phyloP scores from a whole-genome alignment of 2,113 vertebrate species.

The Perccottus glenii region DNA sequence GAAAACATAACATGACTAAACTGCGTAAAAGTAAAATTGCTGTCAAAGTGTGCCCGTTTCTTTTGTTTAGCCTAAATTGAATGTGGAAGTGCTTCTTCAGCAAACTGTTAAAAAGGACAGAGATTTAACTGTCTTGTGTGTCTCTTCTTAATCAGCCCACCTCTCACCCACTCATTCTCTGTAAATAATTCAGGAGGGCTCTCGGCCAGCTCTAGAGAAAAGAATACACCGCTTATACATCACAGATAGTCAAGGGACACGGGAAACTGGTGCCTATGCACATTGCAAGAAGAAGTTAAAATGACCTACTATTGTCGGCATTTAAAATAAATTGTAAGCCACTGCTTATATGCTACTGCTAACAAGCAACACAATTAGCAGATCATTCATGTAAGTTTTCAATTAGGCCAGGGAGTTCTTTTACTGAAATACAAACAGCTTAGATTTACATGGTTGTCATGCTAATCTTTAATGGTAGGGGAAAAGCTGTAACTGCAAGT shows the following conservation, averaged over 20 bases:
- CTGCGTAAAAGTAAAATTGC: not conserved
- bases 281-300: constrained; percentile 15
- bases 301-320: not conserved
- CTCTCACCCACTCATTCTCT: constrained; percentile 62
- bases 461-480: too few relatives aligned
- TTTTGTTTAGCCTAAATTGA: constrained; percentile 41
- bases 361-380: too few relatives aligned
- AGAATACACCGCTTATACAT: constrained; percentile 28
- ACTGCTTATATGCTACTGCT: not conserved
- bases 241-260: constrained; percentile 12
- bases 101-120: constrained; percentile 38
- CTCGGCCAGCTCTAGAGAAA: constrained; percentile 44
- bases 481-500: too few relatives aligned
- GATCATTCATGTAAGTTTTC: too few relatives aligned
- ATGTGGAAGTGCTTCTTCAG: constrained; percentile 44
- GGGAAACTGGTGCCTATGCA: constrained; percentile 29
- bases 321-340: not conserved
- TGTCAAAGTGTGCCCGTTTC: constrained; percentile 3
- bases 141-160: constrained; percentile 67
- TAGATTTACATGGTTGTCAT: too few relatives aligned
- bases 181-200: constrained; percentile 71
- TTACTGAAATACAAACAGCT: too few relatives aligned
- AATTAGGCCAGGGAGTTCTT: too few relatives aligned
- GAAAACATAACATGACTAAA: too few relatives aligned
- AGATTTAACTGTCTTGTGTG: constrained; percentile 59